A percentile compares a stretch with the other conserved stretches of the same genome.
Conservation (phyloP, 2,888 invertebrate species). For the Aporophyla lueneburgensis region DNA sequence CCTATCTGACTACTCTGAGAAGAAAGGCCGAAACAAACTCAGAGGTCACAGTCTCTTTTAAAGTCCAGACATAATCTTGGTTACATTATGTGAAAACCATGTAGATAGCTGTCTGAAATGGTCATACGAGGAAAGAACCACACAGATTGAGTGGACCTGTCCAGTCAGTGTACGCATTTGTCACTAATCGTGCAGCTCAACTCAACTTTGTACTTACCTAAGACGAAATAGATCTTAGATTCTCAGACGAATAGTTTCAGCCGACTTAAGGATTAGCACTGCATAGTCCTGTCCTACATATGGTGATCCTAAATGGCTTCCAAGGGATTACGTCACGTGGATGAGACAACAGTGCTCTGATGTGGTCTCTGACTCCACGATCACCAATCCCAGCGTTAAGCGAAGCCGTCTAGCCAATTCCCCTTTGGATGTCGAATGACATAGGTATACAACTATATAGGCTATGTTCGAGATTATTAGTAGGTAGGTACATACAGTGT, state of each 20-base stretch:
- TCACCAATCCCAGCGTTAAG: conserved; percentile 16
- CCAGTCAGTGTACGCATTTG: no score
- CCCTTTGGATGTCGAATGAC: conserved; percentile 15
- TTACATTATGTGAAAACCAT: no score
- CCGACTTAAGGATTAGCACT: not conserved
- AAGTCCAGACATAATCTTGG: no score
- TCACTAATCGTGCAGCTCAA: no score
- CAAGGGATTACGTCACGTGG: conserved; percentile 22
- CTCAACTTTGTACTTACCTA: not conserved
- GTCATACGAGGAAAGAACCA: no score
- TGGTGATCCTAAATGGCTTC: conserved; percentile 14
- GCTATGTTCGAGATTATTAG: conserved; percentile 10
- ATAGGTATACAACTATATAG: not conserved
- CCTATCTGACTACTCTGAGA: no score
- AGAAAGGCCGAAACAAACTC: no score
- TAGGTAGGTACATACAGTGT: not conserved
- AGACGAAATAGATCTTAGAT: not conserved
- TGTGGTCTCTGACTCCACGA: not conserved
- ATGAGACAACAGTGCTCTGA: not conserved
- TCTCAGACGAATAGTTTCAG: not conserved
- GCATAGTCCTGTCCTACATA: not conserved
- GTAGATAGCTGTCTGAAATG: no score
- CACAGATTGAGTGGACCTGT: no score
- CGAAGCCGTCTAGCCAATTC: conserved; percentile 20
- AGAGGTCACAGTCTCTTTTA: no score